These are phyloP conservation scores for Gastrophysa polygoni DNA, from an alignment of 2,888 invertebrate species.

Conservation along the genomic window DNA sequence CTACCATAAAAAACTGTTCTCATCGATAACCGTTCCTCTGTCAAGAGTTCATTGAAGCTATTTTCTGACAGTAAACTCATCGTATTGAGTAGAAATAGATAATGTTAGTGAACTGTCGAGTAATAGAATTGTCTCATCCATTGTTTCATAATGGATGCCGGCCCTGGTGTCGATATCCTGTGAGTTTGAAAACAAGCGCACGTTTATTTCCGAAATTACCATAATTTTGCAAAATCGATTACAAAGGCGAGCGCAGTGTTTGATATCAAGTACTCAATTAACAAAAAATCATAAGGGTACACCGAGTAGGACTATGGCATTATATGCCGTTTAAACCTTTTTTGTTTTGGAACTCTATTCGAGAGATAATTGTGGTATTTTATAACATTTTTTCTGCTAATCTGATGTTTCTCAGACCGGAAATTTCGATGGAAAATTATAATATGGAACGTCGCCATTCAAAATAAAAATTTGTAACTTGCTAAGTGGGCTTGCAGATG, in stretches of 20 bases:
- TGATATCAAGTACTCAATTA: slow-evolving; percentile 55
- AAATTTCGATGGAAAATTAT: slow-evolving; percentile 36
- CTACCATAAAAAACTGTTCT: no score
- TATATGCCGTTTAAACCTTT: slow-evolving; percentile 48
- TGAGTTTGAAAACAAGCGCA: slow-evolving; percentile 51
- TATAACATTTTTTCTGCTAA: slow-evolving; percentile 40
- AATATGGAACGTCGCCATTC: slow-evolving; percentile 14
- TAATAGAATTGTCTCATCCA: no score
- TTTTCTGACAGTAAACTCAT: no score
- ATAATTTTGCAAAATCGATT: slow-evolving; percentile 58
- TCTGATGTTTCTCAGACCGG: slow-evolving; percentile 37
- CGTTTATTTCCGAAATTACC: slow-evolving; percentile 57
- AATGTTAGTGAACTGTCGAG: no score
- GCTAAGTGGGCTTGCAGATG: slow-evolving; percentile 1
- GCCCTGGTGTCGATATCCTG: slow-evolving; percentile 13
- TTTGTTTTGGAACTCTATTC: slow-evolving; percentile 42
- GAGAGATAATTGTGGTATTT: slow-evolving; percentile 46
- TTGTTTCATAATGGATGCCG: no score
- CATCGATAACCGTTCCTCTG: no score
- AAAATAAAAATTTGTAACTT: slow-evolving; percentile 9
- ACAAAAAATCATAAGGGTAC: slow-evolving; percentile 50
- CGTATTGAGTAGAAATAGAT: no score
- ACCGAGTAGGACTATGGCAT: slow-evolving; percentile 48
- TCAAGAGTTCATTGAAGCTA: no score
- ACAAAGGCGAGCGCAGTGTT: slow-evolving; percentile 52